phyloP scores from a whole-genome alignment of 2,797 vertebrate genomes.

The Gadopsis marmoratus region DNA sequence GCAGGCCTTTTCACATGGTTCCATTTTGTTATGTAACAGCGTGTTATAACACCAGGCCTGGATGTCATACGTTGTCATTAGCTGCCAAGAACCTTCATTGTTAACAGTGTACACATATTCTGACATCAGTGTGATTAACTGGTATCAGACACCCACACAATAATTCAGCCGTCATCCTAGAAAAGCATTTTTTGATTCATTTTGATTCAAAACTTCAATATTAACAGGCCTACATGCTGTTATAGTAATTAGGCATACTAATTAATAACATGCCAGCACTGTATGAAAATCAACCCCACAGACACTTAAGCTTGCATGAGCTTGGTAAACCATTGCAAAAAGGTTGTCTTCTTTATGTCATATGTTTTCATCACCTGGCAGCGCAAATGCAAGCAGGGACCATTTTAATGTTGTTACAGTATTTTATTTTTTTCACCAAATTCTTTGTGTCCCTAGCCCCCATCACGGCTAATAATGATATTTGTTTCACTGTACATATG shows the following conservation, averaged over 20 bases:
- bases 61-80: conserved; percentile 45
- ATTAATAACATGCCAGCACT: not conserved
- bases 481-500: not conserved
- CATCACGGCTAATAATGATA: not conserved
- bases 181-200: conserved; percentile 11
- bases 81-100: conserved; percentile 40
- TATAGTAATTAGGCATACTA: not conserved
- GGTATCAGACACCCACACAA: not conserved
- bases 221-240: not conserved
- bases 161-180: not conserved
- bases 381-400: not conserved
- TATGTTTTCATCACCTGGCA: not conserved
- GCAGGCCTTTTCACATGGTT: conserved; percentile 58
- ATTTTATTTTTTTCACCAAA: not conserved
- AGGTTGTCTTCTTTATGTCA: not conserved
- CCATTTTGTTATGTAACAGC: conserved; percentile 62
- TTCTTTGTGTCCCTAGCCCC: not conserved
- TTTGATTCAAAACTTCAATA: not conserved
- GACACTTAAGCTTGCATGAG: not conserved
- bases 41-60: conserved; percentile 42
- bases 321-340: not conserved
- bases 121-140: conserved; percentile 26
- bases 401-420: not conserved
- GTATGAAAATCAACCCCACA: not conserved
- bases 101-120: conserved; percentile 16